These are phyloP conservation scores for Procavia capensis DNA, from an alignment of 2,113 vertebrate genomes.

Conservation along the genomic window DNA sequence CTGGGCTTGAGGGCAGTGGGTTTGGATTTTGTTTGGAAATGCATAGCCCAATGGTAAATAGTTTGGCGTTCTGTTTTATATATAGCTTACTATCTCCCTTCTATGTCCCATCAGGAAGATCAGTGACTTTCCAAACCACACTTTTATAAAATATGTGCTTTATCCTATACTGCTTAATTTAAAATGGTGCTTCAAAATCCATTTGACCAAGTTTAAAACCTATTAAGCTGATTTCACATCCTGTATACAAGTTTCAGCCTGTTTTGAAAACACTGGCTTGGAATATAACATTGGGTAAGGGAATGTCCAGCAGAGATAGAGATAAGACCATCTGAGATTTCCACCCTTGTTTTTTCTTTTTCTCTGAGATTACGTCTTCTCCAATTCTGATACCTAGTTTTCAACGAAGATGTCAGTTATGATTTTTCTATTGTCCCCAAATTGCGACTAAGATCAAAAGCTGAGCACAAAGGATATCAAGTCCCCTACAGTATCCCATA, in stretches of 20 bases:
- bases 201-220: neutral
- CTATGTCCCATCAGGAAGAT: neutral
- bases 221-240: neutral
- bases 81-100: neutral
- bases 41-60: no score
- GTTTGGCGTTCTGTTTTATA: no score
- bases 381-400: neutral
- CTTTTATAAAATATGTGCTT: neutral
- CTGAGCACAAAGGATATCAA: neutral
- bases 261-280: neutral
- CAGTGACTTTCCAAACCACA: neutral
- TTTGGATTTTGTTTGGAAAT: no score
- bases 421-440: neutral
- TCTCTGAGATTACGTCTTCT: neutral
- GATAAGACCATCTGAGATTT: neutral
- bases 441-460: neutral
- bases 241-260: neutral
- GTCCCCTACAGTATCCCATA: neutral
- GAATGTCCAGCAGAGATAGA: neutral
- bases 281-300: neutral
- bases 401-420: neutral
- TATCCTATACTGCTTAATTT: neutral
- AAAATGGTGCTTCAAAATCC: neutral
- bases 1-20: no score
- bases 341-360: neutral